phyloP scores from a whole-genome alignment of 2,888 invertebrate species.

The Colletes collaris region DNA sequence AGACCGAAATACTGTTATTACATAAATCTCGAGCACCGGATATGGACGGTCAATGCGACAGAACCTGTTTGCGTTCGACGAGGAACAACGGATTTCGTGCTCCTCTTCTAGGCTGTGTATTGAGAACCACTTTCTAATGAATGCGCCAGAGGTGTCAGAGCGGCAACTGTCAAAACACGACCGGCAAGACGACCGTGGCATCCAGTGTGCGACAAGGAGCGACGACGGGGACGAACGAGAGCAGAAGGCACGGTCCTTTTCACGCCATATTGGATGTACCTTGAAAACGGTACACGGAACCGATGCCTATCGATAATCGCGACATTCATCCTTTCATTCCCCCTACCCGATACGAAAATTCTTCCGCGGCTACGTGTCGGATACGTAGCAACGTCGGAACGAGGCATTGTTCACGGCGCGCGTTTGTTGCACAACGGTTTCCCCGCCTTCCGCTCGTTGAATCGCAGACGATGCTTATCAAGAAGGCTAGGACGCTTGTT shows the following conservation, averaged over 20 bases:
- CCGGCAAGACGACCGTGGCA: slow-evolving; percentile 69
- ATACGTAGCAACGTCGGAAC: slow-evolving; percentile 22
- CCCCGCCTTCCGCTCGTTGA: slow-evolving; percentile 44
- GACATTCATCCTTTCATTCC: slow-evolving; percentile 69
- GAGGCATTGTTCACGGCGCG: slow-evolving; percentile 52
- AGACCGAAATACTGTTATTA: too few relatives aligned
- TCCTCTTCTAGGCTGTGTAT: slow-evolving; percentile 5
- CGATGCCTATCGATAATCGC: slow-evolving; percentile 78
- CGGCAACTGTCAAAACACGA: slow-evolving; percentile 83
- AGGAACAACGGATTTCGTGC: background rate
- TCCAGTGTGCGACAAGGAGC: slow-evolving; percentile 68
- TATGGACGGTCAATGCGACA: background rate
- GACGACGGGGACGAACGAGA: slow-evolving; percentile 48
- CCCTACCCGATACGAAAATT: slow-evolving; percentile 45
- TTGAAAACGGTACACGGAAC: slow-evolving; percentile 70
- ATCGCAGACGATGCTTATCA: slow-evolving; percentile 60
- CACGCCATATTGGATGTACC: slow-evolving; percentile 73
- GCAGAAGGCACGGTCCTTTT: slow-evolving; percentile 67
- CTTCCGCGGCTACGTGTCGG: slow-evolving; percentile 39
- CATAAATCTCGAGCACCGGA: too few relatives aligned
- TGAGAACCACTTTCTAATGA: slow-evolving; percentile 82
- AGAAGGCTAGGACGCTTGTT: slow-evolving; percentile 38
- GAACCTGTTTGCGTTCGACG: background rate
- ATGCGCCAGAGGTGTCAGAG: slow-evolving; percentile 82
- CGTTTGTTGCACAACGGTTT: slow-evolving; percentile 61